Conservation (phyloP, 2,797 vertebrate genomes). For the Bryconaethiops microstoma region DNA sequence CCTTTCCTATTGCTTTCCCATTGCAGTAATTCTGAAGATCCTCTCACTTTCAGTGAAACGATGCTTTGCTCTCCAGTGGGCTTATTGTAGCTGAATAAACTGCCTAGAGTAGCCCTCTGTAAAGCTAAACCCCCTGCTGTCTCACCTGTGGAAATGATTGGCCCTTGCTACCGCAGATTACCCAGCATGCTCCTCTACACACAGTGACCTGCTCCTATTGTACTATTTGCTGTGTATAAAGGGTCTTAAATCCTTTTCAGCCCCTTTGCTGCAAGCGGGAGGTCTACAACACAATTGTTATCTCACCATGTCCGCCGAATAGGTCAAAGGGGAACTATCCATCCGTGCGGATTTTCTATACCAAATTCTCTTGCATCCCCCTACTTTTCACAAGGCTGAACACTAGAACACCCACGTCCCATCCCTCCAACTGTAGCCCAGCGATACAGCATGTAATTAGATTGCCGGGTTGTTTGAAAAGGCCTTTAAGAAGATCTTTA, state of each 20-base stretch:
- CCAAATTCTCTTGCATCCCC: constrained; percentile 6
- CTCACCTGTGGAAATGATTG: constrained; percentile 31
- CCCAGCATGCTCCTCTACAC: constrained; percentile 46
- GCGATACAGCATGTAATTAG: constrained; percentile 53
- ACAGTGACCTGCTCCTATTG: constrained; percentile 44
- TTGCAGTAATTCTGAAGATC: constrained; percentile 1
- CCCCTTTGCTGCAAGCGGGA: constrained; percentile 34
- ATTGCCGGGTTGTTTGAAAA: constrained; percentile 53
- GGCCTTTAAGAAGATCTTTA: constrained; percentile 67
- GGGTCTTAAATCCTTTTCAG: constrained; percentile 30
- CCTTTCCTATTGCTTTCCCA: neutral
- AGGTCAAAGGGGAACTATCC: constrained; percentile 30
- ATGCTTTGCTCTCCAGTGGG: constrained; percentile 15
- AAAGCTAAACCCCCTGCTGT: neutral
- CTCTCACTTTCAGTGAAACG: neutral
- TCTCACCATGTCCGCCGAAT: constrained; percentile 39
- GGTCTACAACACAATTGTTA: constrained; percentile 32
- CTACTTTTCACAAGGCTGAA: constrained; percentile 9
- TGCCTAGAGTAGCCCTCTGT: neutral
- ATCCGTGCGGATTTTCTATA: constrained; percentile 25
- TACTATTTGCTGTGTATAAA: constrained; percentile 35
- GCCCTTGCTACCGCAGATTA: constrained; percentile 36
- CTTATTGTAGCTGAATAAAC: constrained; percentile 9
- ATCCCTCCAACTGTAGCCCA: constrained; percentile 36
- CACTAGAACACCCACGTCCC: neutral